Conservation (phyloP, 1,140 invertebrate species). For the Phenacoccus solenopsis region DNA sequence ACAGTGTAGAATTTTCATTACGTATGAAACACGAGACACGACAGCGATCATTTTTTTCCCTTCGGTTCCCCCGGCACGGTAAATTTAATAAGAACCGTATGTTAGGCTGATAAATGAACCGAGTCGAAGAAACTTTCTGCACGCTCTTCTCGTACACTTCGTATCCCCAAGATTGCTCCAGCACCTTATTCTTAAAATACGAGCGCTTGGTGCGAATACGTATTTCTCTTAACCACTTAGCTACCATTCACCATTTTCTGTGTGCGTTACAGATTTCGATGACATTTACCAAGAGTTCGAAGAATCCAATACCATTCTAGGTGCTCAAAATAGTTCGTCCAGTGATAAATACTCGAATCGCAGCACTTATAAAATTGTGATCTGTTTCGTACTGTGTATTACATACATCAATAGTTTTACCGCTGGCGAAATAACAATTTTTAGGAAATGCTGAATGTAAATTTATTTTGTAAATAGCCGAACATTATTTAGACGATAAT, state of each 20-base stretch:
- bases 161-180: too few species aligned
- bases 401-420: neutral
- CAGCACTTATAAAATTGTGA: neutral
- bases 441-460: neutral
- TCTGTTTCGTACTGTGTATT: neutral
- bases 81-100: too few species aligned
- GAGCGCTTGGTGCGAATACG: neutral
- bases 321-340: conserved; percentile 10
- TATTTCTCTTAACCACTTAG: too few species aligned
- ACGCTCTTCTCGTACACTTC: neutral
- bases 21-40: neutral
- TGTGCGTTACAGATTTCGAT: neutral
- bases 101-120: neutral
- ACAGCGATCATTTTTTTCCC: neutral
- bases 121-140: neutral
- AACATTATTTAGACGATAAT: neutral
- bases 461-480: neutral
- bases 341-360: neutral
- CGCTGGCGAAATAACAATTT: neutral
- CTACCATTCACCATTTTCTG: neutral
- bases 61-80: neutral
- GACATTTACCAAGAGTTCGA: neutral
- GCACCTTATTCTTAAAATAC: neutral
- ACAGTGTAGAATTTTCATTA: neutral
- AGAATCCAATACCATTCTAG: neutral